phyloP scores from a whole-genome alignment of 1,140 invertebrate genomes.

The Rhyzopertha dominica region DNA sequence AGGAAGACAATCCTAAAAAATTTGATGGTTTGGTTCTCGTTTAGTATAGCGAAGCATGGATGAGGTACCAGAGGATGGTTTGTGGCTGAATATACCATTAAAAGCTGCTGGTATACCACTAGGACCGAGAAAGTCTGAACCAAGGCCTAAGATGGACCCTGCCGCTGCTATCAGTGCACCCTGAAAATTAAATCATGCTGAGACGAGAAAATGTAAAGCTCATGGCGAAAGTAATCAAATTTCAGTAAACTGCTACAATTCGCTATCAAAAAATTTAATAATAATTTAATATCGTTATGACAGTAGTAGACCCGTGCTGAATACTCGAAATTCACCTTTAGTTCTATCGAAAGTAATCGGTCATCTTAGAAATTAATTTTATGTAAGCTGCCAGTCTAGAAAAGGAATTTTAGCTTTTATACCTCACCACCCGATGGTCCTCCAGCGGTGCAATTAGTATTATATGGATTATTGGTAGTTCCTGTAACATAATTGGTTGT shows the following conservation, averaged over 20 bases:
- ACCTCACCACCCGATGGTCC: slow-evolving; percentile 78
- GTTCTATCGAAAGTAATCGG: not conserved
- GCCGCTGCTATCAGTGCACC: slow-evolving; percentile 62
- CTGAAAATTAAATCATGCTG: slow-evolving; percentile 46
- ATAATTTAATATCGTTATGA: slow-evolving; percentile 3
- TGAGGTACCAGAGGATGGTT: slow-evolving; percentile 61
- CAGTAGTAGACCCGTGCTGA: not conserved
- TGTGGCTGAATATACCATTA: slow-evolving; percentile 86
- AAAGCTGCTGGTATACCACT: slow-evolving; percentile 80
- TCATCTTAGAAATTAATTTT: not conserved
- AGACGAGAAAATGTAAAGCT: no score
- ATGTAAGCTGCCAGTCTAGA: not conserved
- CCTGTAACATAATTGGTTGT: slow-evolving; percentile 66
- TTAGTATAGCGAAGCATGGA: not conserved
- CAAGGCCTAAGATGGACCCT: slow-evolving; percentile 74
- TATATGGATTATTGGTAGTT: slow-evolving; percentile 73
- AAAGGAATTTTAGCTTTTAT: slow-evolving; percentile 12
- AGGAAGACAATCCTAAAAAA: slow-evolving; percentile 49
- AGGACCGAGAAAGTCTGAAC: slow-evolving; percentile 81
- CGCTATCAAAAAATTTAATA: not conserved
- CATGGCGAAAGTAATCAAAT: slow-evolving; percentile 1
- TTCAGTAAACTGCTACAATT: not conserved
- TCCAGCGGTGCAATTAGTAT: slow-evolving; percentile 57
- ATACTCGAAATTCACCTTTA: not conserved
- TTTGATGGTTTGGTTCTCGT: slow-evolving; percentile 1